phyloP scores from a whole-genome alignment of 2,888 invertebrate genomes.

The Polia nebulosa region DNA sequence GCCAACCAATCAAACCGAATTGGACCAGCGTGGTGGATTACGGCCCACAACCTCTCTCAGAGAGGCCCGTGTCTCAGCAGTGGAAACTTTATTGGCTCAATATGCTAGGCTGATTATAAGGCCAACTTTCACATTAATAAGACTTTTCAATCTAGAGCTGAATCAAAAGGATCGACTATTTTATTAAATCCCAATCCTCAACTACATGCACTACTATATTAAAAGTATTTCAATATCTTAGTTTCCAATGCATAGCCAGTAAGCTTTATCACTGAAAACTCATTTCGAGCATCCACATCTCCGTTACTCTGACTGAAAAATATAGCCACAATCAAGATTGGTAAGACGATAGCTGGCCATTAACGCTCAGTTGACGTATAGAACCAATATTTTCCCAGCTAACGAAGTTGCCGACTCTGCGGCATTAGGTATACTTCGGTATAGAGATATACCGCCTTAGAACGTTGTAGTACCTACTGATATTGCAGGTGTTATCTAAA shows the following conservation, averaged over 20 bases:
- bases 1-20: too few relatives aligned
- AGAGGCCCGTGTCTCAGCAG: too few relatives aligned
- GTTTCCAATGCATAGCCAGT: not conserved
- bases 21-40: too few relatives aligned
- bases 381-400: slow-evolving; percentile 75
- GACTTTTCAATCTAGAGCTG: too few relatives aligned
- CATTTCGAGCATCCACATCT: slow-evolving; percentile 37
- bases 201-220: not conserved
- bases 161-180: not conserved
- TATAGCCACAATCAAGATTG: slow-evolving; percentile 60
- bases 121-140: too few relatives aligned
- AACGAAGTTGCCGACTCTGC: slow-evolving; percentile 66
- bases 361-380: slow-evolving; percentile 75
- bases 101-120: too few relatives aligned
- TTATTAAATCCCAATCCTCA: not conserved
- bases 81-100: too few relatives aligned
- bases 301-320: slow-evolving; percentile 43
- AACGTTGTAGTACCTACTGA: not conserved
- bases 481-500: too few relatives aligned
- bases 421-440: slow-evolving; percentile 21
- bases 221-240: not conserved
- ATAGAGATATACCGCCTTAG: not conserved
- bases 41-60: too few relatives aligned
- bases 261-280: slow-evolving; percentile 34
- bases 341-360: slow-evolving; percentile 75